Evolutionary conservation across 2,888 invertebrate genomes (phyloP), one percentile per base, ranked within the genome.

Genomic region (Hymenopus coronatus): DNA sequence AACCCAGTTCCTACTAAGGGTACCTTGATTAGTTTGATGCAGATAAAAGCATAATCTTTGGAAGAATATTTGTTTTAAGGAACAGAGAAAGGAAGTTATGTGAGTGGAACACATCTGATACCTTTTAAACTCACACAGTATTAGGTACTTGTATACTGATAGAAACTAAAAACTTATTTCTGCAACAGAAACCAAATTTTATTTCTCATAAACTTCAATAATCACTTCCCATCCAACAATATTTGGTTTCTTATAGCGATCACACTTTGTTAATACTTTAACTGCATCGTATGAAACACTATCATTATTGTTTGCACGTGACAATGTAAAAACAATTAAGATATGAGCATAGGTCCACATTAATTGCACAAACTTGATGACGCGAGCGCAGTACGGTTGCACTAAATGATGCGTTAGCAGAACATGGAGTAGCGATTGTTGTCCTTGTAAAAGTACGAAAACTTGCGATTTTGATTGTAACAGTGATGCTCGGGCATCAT

Each of bases 401-500:
- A 85, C 46, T 85, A 85, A 46, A 85, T 46, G 46, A 85, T 85
- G 46, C 85, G 85, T 33, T 27, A 28, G 85, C 46, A 28, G 33
- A 85, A 85, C 28, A 85, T 85, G 27, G 46, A 70, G 54, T 28
- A 40, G 28, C 54, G 85, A 54, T 20, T 28, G n/a, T 33, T 28
- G 27, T 85, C 85, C 54, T 28, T 40, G 30, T 14, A 85, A 85
- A 28, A 33, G 28, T 54, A 85, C 25, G 20, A 40, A 27, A 30
- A 33, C 33, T 85, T 33, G 46, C 54, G 30, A 85, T 85, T 85
- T n/a, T 27, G 85, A 28, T 33, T 15, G 15, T 40, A 85, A 40
- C 40, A 40, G 12, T 40, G 40, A 28, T 2, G 20, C 54, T 70
- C 8, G 28, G 82, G 82, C 87, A 89, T 90, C 90, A 90, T 89